Percentiles rank a stretch among this genome's conserved stretches.
These are phyloP conservation scores for Portunus trituberculatus DNA, from an alignment of 1,140 invertebrate genomes.

Conservation along the genomic window DNA sequence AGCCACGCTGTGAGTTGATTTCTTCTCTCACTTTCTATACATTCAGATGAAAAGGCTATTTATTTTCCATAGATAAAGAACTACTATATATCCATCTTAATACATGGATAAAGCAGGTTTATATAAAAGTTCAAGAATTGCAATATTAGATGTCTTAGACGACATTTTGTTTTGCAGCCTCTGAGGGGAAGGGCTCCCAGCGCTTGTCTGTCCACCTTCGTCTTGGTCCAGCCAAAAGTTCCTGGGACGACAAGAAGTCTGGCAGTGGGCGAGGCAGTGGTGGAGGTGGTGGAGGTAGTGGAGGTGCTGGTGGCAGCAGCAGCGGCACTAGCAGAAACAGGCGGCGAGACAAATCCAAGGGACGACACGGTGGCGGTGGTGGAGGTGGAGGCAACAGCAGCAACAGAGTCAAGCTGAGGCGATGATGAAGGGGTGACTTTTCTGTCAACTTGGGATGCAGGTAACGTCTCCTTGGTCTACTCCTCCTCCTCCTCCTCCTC, in stretches of 20 bases:
- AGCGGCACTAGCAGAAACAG: conserved; percentile 49
- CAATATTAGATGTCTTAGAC: neutral
- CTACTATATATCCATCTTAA: neutral
- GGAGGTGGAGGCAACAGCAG: conserved; percentile 34
- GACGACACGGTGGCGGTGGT: conserved; percentile 45
- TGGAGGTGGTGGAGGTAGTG: neutral
- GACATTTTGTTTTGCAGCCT: neutral
- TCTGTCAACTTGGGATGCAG: conserved; percentile 64
- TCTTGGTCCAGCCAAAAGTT: conserved; percentile 46
- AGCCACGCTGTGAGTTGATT: conserved; percentile 46
- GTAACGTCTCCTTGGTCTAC: conserved; percentile 54
- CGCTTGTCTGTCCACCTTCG: conserved; percentile 68
- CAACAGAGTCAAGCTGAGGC: conserved; percentile 62
- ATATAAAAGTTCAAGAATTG: neutral
- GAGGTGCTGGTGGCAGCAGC: conserved; percentile 42
- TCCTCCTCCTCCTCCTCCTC: conserved; percentile 45
- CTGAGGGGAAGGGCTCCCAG: conserved; percentile 61
- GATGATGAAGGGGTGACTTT: conserved; percentile 45
- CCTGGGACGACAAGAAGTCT: conserved; percentile 60
- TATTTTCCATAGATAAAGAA: too few relatives aligned
- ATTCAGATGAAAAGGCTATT: too few relatives aligned
- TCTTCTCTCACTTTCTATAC: neutral
- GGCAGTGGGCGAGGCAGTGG: conserved; percentile 7
- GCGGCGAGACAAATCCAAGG: conserved; percentile 65
- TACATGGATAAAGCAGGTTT: neutral